Conservation (phyloP, 2,888 invertebrate genomes). For the Caenorhabditis zanzibari region DNA sequence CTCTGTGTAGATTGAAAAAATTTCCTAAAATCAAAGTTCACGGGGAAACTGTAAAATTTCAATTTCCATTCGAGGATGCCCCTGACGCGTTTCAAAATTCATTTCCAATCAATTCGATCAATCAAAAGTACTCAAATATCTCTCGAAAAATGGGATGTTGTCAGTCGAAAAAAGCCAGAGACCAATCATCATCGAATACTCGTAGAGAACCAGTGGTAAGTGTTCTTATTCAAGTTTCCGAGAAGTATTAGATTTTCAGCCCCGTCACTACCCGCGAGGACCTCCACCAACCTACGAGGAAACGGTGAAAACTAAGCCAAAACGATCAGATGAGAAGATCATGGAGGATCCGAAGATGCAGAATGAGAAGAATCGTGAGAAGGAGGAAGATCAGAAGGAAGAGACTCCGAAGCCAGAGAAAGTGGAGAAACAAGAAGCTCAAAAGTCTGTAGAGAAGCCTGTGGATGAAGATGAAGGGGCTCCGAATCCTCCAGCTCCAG, state of each 20-base stretch:
- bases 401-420: not conserved
- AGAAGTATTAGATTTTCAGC: too few relatives aligned
- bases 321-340: not conserved
- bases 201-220: conserved; percentile 24
- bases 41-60: too few relatives aligned
- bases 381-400: not conserved
- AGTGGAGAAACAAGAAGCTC: not conserved
- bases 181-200: not conserved
- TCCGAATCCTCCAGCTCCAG: not conserved
- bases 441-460: conserved; percentile 1
- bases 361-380: not conserved
- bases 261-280: conserved; percentile 12
- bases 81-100: too few relatives aligned
- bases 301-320: not conserved
- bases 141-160: conserved; percentile 55
- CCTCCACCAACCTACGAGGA: conserved; percentile 16
- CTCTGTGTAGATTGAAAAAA: too few relatives aligned
- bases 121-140: conserved; percentile 38
- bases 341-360: conserved; percentile 8
- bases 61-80: too few relatives aligned
- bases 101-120: conserved; percentile 2
- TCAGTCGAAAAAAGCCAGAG: conserved; percentile 42
- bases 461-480: not conserved
- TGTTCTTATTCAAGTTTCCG: not conserved
- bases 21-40: too few relatives aligned